Conservation (phyloP, 2,113 vertebrate species). For the Callocephalon fimbriatum region DNA sequence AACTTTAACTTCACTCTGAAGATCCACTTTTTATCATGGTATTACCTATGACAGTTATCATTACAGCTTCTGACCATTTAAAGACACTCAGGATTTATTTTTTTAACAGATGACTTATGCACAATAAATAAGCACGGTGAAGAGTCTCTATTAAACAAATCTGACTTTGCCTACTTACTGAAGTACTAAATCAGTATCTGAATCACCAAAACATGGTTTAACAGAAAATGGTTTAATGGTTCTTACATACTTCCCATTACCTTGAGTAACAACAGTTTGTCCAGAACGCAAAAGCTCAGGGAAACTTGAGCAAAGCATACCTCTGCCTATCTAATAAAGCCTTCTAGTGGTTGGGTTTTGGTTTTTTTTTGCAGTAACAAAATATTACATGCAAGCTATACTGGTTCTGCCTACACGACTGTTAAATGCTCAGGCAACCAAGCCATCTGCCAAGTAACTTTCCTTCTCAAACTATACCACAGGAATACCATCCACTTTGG, state of each 20-base stretch:
- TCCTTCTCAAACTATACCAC: neutral
- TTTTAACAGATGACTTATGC: neutral
- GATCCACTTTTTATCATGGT: neutral
- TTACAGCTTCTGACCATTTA: neutral
- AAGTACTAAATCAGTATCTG: neutral
- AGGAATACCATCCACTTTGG: neutral
- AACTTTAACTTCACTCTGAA: neutral
- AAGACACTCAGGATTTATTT: neutral
- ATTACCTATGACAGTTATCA: neutral
- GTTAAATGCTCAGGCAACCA: neutral
- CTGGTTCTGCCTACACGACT: neutral
- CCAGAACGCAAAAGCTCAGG: neutral
- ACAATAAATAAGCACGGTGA: neutral
- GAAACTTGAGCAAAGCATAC: neutral
- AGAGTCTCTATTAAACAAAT: neutral
- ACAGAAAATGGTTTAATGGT: neutral
- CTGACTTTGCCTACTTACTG: neutral
- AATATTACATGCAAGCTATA: neutral
- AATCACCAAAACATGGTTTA: neutral
- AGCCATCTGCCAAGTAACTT: neutral
- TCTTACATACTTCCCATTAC: neutral
- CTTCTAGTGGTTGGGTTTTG: neutral
- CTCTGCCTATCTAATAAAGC: neutral
- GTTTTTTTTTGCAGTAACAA: neutral
- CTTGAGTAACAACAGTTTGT: neutral